phyloP scores from a whole-genome alignment of 2,888 invertebrate genomes.

The Nomada ruficornis region DNA sequence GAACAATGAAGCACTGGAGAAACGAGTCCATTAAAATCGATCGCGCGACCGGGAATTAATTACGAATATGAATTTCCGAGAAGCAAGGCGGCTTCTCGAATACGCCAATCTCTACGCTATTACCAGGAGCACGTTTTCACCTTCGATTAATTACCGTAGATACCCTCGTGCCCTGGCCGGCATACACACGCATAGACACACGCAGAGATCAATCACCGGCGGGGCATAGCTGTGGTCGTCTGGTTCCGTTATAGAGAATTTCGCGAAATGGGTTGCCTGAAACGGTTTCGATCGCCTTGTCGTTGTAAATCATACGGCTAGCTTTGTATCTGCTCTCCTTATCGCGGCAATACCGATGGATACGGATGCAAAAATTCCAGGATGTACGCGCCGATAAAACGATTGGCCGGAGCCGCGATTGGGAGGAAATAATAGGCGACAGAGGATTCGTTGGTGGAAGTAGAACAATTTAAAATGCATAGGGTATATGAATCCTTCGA shows the following conservation, averaged over 20 bases:
- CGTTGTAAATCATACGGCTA: constrained; percentile 52
- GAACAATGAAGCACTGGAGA: neutral
- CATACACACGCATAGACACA: constrained; percentile 48
- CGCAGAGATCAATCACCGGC: constrained; percentile 67
- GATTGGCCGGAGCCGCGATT: constrained; percentile 17
- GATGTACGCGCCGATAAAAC: constrained; percentile 19
- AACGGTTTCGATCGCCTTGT: constrained; percentile 48
- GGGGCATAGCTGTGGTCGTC: constrained; percentile 68
- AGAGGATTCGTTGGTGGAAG: too few species aligned
- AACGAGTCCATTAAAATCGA: constrained; percentile 19
- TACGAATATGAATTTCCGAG: constrained; percentile 42
- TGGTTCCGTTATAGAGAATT: constrained; percentile 66
- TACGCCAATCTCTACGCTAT: constrained; percentile 42
- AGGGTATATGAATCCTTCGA: too few species aligned
- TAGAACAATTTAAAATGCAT: too few species aligned
- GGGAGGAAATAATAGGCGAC: constrained; percentile 4
- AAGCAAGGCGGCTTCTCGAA: constrained; percentile 33
- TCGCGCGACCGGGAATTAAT: constrained; percentile 41
- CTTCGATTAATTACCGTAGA: constrained; percentile 64
- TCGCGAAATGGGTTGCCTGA: constrained; percentile 53
- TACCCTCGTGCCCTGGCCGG: constrained; percentile 42
- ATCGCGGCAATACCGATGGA: constrained; percentile 8
- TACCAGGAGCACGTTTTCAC: constrained; percentile 61
- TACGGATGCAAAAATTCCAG: constrained; percentile 24
- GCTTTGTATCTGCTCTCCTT: constrained; percentile 37